Evolutionary conservation across 2,888 invertebrate genomes (phyloP).

Genomic region (Patella pellucida): DNA sequence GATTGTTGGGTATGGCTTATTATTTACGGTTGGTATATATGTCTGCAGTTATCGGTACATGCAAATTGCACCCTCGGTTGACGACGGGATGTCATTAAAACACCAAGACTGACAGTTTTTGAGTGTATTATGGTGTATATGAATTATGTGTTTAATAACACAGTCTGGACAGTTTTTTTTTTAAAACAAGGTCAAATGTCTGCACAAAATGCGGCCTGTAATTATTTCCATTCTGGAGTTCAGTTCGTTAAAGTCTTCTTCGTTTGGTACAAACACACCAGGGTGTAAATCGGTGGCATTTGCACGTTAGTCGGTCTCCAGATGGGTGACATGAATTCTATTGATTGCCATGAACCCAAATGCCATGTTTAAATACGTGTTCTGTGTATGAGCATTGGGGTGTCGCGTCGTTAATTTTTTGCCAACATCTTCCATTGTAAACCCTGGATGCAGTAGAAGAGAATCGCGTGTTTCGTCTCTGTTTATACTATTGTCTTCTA

Average conservation of each 20-base stretch:
- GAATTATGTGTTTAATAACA: constrained; percentile 21
- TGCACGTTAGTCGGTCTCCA: too few relatives aligned
- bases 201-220: constrained; percentile 23
- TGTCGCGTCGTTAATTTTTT: constrained; percentile 18
- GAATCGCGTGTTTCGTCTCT: not conserved
- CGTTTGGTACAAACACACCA: too few relatives aligned
- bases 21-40: constrained; percentile 25
- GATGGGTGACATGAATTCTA: too few relatives aligned
- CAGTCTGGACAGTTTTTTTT: constrained; percentile 24
- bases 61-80: constrained; percentile 28
- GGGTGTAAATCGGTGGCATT: too few relatives aligned
- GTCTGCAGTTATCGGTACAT: constrained; percentile 25
- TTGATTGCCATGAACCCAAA: too few relatives aligned
- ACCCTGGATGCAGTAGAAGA: constrained; percentile 13
- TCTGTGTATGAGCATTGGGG: too few relatives aligned
- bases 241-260: too few relatives aligned
- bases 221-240: too few relatives aligned
- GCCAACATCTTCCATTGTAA: constrained; percentile 18
- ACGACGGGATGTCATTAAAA: constrained; percentile 29
- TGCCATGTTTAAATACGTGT: too few relatives aligned
- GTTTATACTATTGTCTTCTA: not conserved
- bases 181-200: constrained; percentile 29
- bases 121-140: constrained; percentile 31
- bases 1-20: constrained; percentile 24
- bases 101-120: constrained; percentile 29